Base-by-base conservation (phyloP, 2,888 invertebrate genomes). In the Macropis europaea region DNA sequence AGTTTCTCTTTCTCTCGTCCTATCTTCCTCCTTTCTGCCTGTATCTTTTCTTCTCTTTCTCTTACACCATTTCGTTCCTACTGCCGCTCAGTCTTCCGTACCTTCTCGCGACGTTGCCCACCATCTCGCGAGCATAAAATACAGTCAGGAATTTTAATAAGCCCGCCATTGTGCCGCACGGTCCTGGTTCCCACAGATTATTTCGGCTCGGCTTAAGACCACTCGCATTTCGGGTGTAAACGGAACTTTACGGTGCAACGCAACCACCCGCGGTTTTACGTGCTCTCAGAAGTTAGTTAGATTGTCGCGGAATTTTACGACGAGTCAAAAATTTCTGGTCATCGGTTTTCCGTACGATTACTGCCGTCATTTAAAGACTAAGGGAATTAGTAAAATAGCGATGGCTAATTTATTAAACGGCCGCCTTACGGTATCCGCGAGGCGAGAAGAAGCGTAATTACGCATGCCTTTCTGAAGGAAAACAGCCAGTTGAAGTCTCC, bases 101-200 rank as follows among this genome's bases (percentile, higher is more conserved):
- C 69, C 69, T 67, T 69, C 70, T 62, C 74, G 66, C 78, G 74
- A 73, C 77, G 73, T 59, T 68, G 63, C 72, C 74, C 77, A 70
- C 63, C 74, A 67, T 80, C 84, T 81, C 81, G 81, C 82, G 80
- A 72, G 78, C 84, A 85, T 86, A 85, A 86, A 86, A 86, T 86
- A 86, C 84, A 86, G 84, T 77, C 82, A 82, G 86, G 86, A 86
- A 86, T 86, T 86, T 86, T 86, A 86, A 86, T 86, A 86, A 86
- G 86, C 83, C 82, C 81, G 82, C 85, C 84, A 86, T 85, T 86
- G 86, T 86, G 79, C 83, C 75, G 71, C 60, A 64, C 77, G 79
- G 73, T 63, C 69, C 77, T 43, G 81, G 84, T 86, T 86, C 84
- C 86, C 84, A 83, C 86, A 82, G 81, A 77, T 73, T 66, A 83